These are phyloP conservation scores for Sus cebifrons DNA, from an alignment of 2,797 vertebrate genomes.

Conservation along the genomic window DNA sequence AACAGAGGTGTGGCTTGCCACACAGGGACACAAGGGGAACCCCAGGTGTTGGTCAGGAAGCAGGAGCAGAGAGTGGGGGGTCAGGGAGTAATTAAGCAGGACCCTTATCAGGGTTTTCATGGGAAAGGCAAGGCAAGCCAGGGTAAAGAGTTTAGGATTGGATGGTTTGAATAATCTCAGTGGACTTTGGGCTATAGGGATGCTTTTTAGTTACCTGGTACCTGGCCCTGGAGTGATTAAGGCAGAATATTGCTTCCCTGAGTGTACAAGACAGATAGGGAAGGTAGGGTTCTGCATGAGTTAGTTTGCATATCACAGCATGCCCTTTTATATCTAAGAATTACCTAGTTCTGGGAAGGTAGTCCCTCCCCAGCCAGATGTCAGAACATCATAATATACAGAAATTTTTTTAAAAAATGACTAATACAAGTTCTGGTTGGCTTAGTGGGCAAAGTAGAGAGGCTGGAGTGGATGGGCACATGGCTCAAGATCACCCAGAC, in stretches of 20 bases:
- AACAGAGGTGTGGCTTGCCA: neutral
- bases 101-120: neutral
- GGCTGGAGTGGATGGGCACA: neutral
- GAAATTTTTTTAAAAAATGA: neutral
- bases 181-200: neutral
- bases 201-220: neutral
- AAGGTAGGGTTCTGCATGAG: neutral
- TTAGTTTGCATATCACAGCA: neutral
- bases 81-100: rapidly evolving
- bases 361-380: neutral
- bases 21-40: neutral
- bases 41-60: neutral
- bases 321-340: neutral
- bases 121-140: neutral
- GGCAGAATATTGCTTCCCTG: neutral
- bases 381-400: neutral
- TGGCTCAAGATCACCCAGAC: neutral
- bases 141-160: neutral
- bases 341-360: neutral
- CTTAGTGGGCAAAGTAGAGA: neutral
- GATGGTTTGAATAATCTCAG: neutral
- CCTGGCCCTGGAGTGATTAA: neutral
- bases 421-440: neutral
- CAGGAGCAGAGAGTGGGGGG: neutral
- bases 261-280: neutral